Base-by-base conservation (phyloP, 1,140 invertebrate genomes). In the Drosophila parabipectinata region DNA sequence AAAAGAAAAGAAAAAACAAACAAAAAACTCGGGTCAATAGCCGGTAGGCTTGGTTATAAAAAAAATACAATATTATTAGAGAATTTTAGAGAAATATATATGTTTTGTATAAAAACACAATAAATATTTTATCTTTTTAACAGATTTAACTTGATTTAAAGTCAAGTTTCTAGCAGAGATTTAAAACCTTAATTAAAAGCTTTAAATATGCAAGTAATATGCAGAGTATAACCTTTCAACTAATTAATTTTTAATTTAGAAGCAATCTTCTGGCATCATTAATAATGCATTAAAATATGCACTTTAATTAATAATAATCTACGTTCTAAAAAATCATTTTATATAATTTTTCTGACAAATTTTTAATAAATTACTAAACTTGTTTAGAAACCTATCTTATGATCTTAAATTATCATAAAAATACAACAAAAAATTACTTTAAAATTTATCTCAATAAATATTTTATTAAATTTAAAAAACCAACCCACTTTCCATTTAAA, bases 151-250 rank as follows among this genome's bases (percentile, higher is more conserved):
- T 69, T 69, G 69, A 44, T 50, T 69, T 68, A 50, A 69, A 68
- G 39, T 57, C 57, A 26, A n/a, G 15, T 24, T 44, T n/a, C 1
- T 3, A 10, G 9, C 10, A 37, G 34, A 37, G 34, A 39, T 39
- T 72, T 34, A 63, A 72, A 73, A 72, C 54, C 18, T 32, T 73
- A 73, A 73, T 73, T 73, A 50, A 72, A 72, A 26, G 39, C 41
- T 67, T 48, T 61, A 10, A 61, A 24, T n/a, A 24, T 53, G 12
- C 24, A 45, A 32, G 7, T 14, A 50, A 45, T 21, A 34, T 41
- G 34, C 45, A 15, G 21, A 18, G 15, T 51, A 12, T 39, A 47
- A 51, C 57, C 57, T 21, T 28, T 52, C 1, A 10, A 60, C 14
- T 56, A 63, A 67, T 67, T 67, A 59, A 67, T 67, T 59, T 67